Percentiles rank a stretch among this genome's conserved stretches.
phyloP scores from a whole-genome alignment of 2,113 vertebrate genomes.

The Peromyscus leucopus region DNA sequence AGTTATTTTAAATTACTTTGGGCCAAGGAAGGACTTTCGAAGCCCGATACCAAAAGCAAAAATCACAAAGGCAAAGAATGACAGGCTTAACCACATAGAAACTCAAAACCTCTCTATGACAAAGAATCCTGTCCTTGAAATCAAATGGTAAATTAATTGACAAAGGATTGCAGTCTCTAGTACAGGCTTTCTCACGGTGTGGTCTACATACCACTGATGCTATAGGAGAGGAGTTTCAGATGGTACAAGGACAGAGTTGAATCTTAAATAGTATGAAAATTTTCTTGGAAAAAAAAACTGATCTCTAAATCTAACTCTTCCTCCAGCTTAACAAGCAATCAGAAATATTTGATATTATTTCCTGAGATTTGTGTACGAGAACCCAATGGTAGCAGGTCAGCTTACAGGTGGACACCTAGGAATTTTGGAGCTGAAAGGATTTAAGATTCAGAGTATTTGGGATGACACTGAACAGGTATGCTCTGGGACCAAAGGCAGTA shows the following conservation, averaged over 20 bases:
- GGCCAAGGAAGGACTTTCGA: constrained; percentile 48
- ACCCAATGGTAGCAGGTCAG: constrained; percentile 7
- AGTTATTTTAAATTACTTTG: constrained; percentile 76
- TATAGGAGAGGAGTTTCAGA: constrained; percentile 39
- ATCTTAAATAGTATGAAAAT: constrained; percentile 30
- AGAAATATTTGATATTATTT: constrained; percentile 53
- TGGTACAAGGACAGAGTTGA: constrained; percentile 23
- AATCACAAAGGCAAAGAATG: constrained; percentile 77
- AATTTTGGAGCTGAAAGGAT: constrained; percentile 35
- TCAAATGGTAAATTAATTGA: constrained; percentile 77
- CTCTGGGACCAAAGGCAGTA: not conserved
- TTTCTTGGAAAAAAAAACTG: constrained; percentile 32
- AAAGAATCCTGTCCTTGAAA: constrained; percentile 69
- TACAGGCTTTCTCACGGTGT: constrained; percentile 70
- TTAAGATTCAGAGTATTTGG: constrained; percentile 22
- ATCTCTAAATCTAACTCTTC: constrained; percentile 50
- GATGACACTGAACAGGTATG: not conserved
- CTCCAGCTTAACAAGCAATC: constrained; percentile 28
- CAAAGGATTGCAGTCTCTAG: constrained; percentile 68
- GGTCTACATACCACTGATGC: constrained; percentile 51
- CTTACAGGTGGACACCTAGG: constrained; percentile 41
- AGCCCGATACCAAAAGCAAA: constrained; percentile 75
- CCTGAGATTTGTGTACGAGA: constrained; percentile 54
- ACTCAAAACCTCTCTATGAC: constrained; percentile 65
- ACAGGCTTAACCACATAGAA: constrained; percentile 73